phyloP scores from a whole-genome alignment of 2,888 invertebrate genomes.

The Dynastes tityus region DNA sequence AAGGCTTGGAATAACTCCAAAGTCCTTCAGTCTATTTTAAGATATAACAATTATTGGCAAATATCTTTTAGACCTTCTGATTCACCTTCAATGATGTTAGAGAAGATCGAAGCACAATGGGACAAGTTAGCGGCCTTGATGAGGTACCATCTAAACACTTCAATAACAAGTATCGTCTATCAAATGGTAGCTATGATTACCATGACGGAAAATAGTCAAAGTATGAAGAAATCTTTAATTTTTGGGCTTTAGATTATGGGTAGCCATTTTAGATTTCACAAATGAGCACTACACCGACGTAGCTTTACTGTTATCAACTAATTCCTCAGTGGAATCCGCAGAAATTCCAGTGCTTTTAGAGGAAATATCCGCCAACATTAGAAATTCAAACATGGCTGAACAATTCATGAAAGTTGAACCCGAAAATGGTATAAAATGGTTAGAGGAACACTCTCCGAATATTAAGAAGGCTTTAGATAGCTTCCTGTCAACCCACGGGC shows the following conservation, averaged over 20 bases:
- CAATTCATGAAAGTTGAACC: constrained; percentile 72
- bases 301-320: constrained; percentile 78
- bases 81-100: constrained; percentile 63
- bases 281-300: constrained; percentile 81
- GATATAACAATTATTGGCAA: constrained; percentile 64
- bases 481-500: constrained; percentile 82
- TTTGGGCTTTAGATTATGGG: too few species aligned
- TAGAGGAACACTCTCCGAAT: constrained; percentile 72
- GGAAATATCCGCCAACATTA: constrained; percentile 62
- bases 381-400: constrained; percentile 66
- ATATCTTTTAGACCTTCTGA: constrained; percentile 64
- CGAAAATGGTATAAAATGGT: constrained; percentile 74
- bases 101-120: constrained; percentile 64
- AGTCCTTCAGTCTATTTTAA: constrained; percentile 64
- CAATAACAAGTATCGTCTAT: constrained; percentile 72
- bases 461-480: constrained; percentile 70
- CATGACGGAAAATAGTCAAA: constrained; percentile 69
- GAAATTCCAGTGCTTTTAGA: constrained; percentile 74
- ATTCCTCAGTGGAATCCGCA: constrained; percentile 81
- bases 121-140: constrained; percentile 62
- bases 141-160: constrained; percentile 70
- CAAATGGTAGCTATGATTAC: constrained; percentile 75
- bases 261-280: constrained; percentile 73
- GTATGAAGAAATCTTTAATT: neutral
- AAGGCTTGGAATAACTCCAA: constrained; percentile 64